Evolutionary conservation across 2,888 invertebrate species (phyloP).

Genomic region (Micropterix aruncella): DNA sequence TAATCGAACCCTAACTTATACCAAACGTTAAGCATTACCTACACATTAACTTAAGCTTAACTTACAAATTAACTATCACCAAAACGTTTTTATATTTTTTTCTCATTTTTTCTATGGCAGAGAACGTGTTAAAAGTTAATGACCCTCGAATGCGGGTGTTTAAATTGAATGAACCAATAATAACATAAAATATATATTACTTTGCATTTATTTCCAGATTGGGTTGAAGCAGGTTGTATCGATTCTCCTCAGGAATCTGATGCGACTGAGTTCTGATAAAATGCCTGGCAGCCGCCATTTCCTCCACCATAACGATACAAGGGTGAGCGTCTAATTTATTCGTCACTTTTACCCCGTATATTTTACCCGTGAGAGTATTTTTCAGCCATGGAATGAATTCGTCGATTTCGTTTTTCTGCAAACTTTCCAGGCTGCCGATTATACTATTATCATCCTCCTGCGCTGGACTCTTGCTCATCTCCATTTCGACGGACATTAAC

Average conservation of each 20-base stretch:
- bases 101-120: no score
- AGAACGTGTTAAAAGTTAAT: no score
- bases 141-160: no score
- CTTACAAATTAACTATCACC: no score
- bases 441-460: no score
- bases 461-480: conserved; percentile 64
- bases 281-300: conserved; percentile 94
- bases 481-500: conserved; percentile 85
- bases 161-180: no score
- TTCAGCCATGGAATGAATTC: conserved; percentile 70
- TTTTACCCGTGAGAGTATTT: conserved; percentile 61
- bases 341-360: conserved; percentile 71
- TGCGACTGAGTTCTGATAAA: conserved; percentile 83
- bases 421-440: no score
- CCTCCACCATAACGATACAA: conserved; percentile 88
- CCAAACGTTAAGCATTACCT: no score
- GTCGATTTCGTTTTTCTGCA: conserved; percentile 63
- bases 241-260: conserved; percentile 67
- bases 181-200: no score
- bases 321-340: conserved; percentile 79
- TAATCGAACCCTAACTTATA: no score
- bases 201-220: conserved; percentile 89
- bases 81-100: no score
- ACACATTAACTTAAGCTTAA: no score
- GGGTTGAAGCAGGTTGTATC: conserved; percentile 77